phyloP scores from a whole-genome alignment of 2,113 vertebrate genomes.

The Phainopepla nitens region DNA sequence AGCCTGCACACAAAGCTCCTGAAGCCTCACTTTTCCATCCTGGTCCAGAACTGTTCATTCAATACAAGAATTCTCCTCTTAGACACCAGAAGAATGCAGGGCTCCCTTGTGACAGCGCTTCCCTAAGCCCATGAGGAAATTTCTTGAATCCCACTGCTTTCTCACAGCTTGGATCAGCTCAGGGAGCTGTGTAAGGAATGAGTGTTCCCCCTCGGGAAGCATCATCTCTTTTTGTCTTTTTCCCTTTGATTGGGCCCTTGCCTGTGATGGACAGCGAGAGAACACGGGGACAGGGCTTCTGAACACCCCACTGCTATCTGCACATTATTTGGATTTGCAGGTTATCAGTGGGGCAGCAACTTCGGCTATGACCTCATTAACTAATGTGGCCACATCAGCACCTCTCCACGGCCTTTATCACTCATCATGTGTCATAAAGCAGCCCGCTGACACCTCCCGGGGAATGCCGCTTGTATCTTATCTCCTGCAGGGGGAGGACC shows the following conservation, averaged over 20 bases:
- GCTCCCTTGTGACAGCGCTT: background rate
- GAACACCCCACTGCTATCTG: slow-evolving; percentile 60
- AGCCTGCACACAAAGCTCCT: background rate
- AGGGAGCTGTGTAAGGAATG: background rate
- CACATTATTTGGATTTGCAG: slow-evolving; percentile 68
- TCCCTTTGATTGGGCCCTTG: background rate
- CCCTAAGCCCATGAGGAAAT: background rate
- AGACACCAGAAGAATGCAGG: background rate
- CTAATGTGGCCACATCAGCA: slow-evolving; percentile 75
- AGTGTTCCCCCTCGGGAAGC: background rate
- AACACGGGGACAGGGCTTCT: background rate
- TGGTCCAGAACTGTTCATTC: background rate
- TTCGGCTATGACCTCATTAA: slow-evolving; percentile 81
- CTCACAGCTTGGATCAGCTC: background rate
- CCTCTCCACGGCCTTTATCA: slow-evolving; percentile 70
- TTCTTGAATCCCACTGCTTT: background rate
- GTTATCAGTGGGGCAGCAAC: slow-evolving; percentile 75
- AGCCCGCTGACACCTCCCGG: slow-evolving; percentile 68
- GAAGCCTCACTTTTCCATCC: background rate
- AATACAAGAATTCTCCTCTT: background rate
- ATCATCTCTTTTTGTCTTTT: background rate
- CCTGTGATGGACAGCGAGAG: slow-evolving; percentile 27
- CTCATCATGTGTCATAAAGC: slow-evolving; percentile 66
- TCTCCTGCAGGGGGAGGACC: slow-evolving; percentile 68
- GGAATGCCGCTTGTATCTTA: slow-evolving; percentile 71